Evolutionary conservation across 1,140 invertebrate genomes (phyloP).

Genomic region (Drosophila setifemur): DNA sequence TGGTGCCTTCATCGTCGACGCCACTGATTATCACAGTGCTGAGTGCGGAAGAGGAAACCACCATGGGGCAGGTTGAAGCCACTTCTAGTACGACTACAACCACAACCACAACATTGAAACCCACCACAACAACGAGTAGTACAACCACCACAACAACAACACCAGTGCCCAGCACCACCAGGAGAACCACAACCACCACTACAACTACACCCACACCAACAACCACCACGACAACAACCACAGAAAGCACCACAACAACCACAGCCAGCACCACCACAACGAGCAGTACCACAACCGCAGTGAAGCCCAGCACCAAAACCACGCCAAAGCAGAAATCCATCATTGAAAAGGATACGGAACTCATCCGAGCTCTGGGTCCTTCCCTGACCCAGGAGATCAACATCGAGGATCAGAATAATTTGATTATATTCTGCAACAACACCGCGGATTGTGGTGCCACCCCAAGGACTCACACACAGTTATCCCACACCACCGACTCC

Average conservation of each 20-base stretch:
- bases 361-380: slow-evolving; percentile 60
- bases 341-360: slow-evolving; percentile 64
- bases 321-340: slow-evolving; percentile 36
- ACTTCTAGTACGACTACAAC: slow-evolving; percentile 31
- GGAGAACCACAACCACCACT: slow-evolving; percentile 14
- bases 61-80: slow-evolving; percentile 51
- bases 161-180: slow-evolving; percentile 15
- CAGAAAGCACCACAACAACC: neutral
- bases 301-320: slow-evolving; percentile 8
- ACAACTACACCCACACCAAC: slow-evolving; percentile 1
- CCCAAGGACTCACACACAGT: slow-evolving; percentile 43
- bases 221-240: slow-evolving; percentile 6
- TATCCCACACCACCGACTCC: slow-evolving; percentile 55
- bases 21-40: slow-evolving; percentile 82
- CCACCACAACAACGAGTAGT: slow-evolving; percentile 36
- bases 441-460: slow-evolving; percentile 53
- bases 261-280: neutral
- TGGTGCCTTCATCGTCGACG: slow-evolving; percentile 64
- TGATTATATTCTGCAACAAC: slow-evolving; percentile 76
- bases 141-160: slow-evolving; percentile 18
- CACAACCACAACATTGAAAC: slow-evolving; percentile 22
- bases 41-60: slow-evolving; percentile 80
- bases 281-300: slow-evolving; percentile 3
- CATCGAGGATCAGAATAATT: slow-evolving; percentile 69
- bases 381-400: slow-evolving; percentile 68